Conservation (phyloP, 2,888 invertebrate genomes). For the Endotricha flammealis region DNA sequence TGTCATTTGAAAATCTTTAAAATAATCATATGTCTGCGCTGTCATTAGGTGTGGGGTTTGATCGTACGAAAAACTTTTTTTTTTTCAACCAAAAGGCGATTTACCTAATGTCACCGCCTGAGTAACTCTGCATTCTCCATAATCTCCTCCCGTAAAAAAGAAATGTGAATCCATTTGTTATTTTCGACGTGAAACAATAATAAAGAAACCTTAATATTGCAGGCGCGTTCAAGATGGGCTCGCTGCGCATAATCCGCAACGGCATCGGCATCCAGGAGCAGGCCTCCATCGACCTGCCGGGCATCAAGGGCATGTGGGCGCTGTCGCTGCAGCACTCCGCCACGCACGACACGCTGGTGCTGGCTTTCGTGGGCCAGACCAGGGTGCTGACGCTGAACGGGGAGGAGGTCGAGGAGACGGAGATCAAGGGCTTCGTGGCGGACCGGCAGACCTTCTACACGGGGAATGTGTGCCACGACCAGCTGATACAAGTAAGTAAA, state of each 20-base stretch:
- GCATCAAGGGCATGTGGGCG: constrained; percentile 99
- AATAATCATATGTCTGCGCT: no score
- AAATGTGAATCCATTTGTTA: neutral
- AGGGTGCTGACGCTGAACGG: constrained; percentile 92
- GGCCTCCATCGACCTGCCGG: constrained; percentile 97
- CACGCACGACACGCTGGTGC: constrained; percentile 92
- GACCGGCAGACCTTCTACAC: constrained; percentile 97
- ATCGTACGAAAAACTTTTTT: no score
- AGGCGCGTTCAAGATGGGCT: constrained; percentile 97
- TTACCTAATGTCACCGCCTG: neutral
- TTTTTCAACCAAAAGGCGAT: no score
- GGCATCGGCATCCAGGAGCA: constrained; percentile 99
- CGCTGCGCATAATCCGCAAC: constrained; percentile 96
- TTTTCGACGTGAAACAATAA: no score
- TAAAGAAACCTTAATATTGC: no score
- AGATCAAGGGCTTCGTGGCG: constrained; percentile 92
- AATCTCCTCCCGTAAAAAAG: no score
- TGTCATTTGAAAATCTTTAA: no score
- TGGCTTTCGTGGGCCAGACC: constrained; percentile 98
- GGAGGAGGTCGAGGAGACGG: constrained; percentile 98
- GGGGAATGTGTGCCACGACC: constrained; percentile 91
- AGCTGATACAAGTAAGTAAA: constrained; percentile 82
- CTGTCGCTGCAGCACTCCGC: constrained; percentile 75
- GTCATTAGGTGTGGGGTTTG: no score
- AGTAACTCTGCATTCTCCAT: no score